A percentile compares a stretch with the other conserved stretches of the same genome.
These are phyloP conservation scores for Pocillopora meandrina DNA, from an alignment of 92 coral and sea anemone genomes.

Conservation along the genomic window DNA sequence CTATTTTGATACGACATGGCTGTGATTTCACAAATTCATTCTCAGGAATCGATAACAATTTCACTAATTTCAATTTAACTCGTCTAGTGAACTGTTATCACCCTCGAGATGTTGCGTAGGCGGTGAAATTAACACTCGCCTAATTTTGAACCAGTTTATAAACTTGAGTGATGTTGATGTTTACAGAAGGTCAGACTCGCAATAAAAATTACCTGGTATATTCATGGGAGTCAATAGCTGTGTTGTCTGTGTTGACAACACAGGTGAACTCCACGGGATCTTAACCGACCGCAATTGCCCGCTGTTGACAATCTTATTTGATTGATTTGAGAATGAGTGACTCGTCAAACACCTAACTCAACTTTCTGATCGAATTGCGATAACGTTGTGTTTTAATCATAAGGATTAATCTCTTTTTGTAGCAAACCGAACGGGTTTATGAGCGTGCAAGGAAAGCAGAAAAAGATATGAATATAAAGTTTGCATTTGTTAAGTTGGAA, in stretches of 20 bases:
- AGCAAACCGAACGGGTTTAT: background rate
- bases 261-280: background rate
- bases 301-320: background rate
- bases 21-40: background rate
- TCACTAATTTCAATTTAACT: background rate
- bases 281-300: background rate
- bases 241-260: background rate
- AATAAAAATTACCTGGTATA: background rate
- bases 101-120: background rate
- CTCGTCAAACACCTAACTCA: background rate
- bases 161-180: slow-evolving; percentile 2
- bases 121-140: background rate
- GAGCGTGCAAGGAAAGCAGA: background rate
- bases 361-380: background rate
- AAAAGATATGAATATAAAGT: background rate
- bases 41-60: background rate
- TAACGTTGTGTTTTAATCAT: background rate
- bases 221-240: background rate
- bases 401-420: background rate
- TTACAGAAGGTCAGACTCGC: background rate
- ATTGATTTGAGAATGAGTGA: background rate
- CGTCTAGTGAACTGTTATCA: background rate
- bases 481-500: background rate
- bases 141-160: background rate
- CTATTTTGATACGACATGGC: background rate